Conservation (phyloP, 2,113 vertebrate species). For the Carassius auratus region DNA sequence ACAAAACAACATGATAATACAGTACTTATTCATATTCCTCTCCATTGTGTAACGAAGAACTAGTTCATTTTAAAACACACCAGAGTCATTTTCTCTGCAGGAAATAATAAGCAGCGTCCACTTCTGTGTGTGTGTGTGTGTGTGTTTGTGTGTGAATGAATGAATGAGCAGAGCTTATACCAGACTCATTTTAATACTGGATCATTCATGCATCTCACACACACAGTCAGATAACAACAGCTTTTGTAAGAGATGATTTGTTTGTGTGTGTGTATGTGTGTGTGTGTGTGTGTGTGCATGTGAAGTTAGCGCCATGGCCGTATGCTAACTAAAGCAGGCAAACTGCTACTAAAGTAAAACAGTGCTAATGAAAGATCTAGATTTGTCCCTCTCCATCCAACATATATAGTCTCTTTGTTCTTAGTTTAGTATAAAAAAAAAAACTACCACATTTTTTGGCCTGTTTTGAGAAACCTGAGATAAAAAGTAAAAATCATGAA, state of each 20-base stretch:
- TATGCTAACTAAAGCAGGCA: slow-evolving; percentile 49
- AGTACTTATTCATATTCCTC: not conserved
- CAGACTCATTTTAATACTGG: slow-evolving; percentile 61
- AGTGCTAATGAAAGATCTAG: slow-evolving; percentile 24
- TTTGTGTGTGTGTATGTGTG: slow-evolving; percentile 33
- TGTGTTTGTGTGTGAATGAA: too few relatives aligned
- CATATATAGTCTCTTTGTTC: too few relatives aligned
- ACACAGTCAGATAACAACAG: slow-evolving; percentile 47
- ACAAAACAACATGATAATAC: not conserved
- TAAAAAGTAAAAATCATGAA: not conserved
- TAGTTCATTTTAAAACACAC: slow-evolving; percentile 43
- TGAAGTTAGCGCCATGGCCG: slow-evolving; percentile 42
- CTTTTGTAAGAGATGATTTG: slow-evolving; percentile 45
- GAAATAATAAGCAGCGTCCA: slow-evolving; percentile 53
- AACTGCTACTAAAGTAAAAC: slow-evolving; percentile 33
- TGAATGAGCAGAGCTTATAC: not conserved
- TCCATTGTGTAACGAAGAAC: slow-evolving; percentile 35
- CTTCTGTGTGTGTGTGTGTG: slow-evolving; percentile 30
- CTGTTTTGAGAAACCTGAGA: too few relatives aligned
- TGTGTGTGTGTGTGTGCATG: slow-evolving; percentile 18
- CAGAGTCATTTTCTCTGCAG: slow-evolving; percentile 48
- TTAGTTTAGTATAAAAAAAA: too few relatives aligned
- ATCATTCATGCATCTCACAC: slow-evolving; percentile 60
- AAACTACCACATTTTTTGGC: too few relatives aligned
- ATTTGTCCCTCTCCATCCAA: too few relatives aligned